Evolutionary conservation across 1,140 invertebrate genomes (phyloP), one percentile per base, ranked within the genome.

Genomic region (Eumaeus atala): DNA sequence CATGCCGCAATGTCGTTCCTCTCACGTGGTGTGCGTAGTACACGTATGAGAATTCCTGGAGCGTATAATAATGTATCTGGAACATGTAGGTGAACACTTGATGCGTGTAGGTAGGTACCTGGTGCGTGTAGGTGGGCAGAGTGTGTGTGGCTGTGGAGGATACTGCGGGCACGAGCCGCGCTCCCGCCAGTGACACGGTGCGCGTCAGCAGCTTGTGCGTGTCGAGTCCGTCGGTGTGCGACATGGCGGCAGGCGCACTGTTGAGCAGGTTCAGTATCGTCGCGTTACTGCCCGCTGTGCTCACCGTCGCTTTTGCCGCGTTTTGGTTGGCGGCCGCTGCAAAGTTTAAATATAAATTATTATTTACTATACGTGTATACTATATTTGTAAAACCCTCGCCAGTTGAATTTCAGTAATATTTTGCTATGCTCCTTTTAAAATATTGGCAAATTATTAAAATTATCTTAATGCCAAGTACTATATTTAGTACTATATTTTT

Each of bases 241-340:
- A 90, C 89, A 90, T 90, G 60, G 89, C 89, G 9, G 92, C 92
- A 38, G 93, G 92, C 42, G 91, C 92, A 67, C 92, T 94, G 69
- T 94, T 93, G 56, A 94, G 75, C 58, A 93, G 70, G 80, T 92
- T 94, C 54, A 93, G 84, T 67, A 94, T 94, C 9, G 92, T 92
- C 9, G 92, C 89, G 71, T 93, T 93, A 36, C 85, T 90, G 72
- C 72, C 84, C 44, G 85, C 74, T 40, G 79, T 88, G 47, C 81
- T 89, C 28, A 87, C 89, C 59, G 84, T 81, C 58, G 89, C 87
- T 61, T 91, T 88, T 3, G 90, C 89, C 50, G 90, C 81, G 66
- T 89, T 84, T 54, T 81, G 77, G 65, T 60, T 84, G 56, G 88
- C 66, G 56, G 87, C 75, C 82, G 78, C 42, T 79, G 57, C 67